Base-by-base conservation (phyloP, 2,113 vertebrate genomes). In the Toxotes chatareus region DNA sequence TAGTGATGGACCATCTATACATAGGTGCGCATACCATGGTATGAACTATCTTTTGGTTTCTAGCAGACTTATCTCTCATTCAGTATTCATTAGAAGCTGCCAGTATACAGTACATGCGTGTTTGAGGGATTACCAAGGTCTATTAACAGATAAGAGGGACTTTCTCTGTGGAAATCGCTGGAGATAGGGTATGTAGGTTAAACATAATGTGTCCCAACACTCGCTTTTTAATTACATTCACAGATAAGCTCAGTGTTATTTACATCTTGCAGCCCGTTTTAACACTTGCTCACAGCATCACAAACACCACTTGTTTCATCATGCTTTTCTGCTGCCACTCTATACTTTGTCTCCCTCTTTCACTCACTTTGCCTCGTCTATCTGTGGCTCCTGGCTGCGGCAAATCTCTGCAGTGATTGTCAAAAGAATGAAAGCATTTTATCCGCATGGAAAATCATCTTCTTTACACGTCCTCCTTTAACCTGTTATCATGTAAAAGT, bases 121-220 rank as follows among this genome's bases (percentile, higher is more conserved):
- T 89, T 83, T 74, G 73, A 85, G 75, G 85, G 92, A 92, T 93
- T 93, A 93, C 67, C 9, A 44, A 83, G 79, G 80, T 89, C 91
- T 88, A 90, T 94, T 92, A 93, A 85, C 78, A 89, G 92, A 93
- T 93, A 90, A 92, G 80, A 83, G 81, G 76, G 86, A 83, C 86
- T 86, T 92, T 93, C 85, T 88, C 57, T 0, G 55, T 87, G 85
- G 83, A 90, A 90, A 84, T 91, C 65, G 40, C 80, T 75, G 40
- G 82, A 81, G 88, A 91, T 88, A 27, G 55, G 70, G 32, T 86
- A 90, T 92, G 81, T 93, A 79, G 88, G 87, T 91, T 92, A 88
- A 93, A 91, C 76, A 70, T 73, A 34, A 27, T 67, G 76, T 81
- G 67, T 76, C 63, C 64, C 74, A 65, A 84, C 82, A 80, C 49